Evolutionary conservation across 2,888 invertebrate species (phyloP), one percentile per base, ranked within the genome.

Genomic region (Sisyra terminalis): DNA sequence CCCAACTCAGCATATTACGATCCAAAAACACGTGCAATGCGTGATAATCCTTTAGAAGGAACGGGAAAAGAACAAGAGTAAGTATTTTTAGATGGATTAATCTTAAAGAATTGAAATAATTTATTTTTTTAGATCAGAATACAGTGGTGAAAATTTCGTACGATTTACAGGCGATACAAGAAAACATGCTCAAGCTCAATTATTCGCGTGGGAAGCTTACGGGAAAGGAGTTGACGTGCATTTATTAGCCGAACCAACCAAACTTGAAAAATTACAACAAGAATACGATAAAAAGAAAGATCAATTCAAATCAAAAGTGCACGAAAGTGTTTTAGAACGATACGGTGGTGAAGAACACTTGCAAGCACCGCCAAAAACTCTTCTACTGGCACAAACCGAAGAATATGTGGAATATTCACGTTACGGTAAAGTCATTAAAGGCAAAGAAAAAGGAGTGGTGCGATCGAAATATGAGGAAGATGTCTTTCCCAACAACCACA

Each of bases 1-100:
- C 87, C 89, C 0, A 90, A 93, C 59, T 97, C 96, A 0, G 97
- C 98, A 0, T 96, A 94, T 66, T 98, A 98, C 61, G 98, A 98
- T 65, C 98, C 98, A 0, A 98, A 98, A 67, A 96, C 97, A 0
- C 72, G 98, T 45, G 90, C 97, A 0, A 98, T 98, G 98, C 78
- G 98, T 48, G 96, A 96, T 52, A 90, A 94, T 66, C 94, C 94
- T 0, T 81, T 89, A 53, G 78, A 75, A 10, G 43, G 38, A 7
- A 43, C 37, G 7, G 70, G 65, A 3, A 70, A 68, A 1, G 64
- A 66, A 0, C 65, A 70, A 46, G 82, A 84, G 74, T 76, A 58
- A 69, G 72, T 61, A 35, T 35, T n/a, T 14, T 34, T 34, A 7
- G 7, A 3, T 24, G 3, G 24, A 24, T 24, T 5, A 24, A 7